Conservation (phyloP, 2,113 vertebrate species). For the Illadopsis cleaveri region DNA sequence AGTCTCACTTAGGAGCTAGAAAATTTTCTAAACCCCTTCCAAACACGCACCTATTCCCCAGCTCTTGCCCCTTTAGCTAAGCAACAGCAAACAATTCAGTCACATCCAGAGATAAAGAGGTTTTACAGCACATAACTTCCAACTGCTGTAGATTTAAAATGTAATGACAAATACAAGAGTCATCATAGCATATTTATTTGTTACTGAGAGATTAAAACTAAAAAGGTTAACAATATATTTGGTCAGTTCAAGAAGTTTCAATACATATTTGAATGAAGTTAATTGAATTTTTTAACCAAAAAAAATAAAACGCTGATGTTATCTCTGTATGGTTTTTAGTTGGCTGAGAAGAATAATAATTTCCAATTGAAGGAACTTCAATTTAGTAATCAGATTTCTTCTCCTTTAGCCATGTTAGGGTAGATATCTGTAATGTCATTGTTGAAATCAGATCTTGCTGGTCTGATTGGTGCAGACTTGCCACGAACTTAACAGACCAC, state of each 20-base stretch:
- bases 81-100: background rate
- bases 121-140: background rate
- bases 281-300: background rate
- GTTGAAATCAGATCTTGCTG: background rate
- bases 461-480: background rate
- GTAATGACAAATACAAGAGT: background rate
- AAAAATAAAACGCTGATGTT: background rate
- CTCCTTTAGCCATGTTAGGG: background rate
- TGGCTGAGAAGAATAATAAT: background rate
- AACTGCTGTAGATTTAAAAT: background rate
- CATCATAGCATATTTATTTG: background rate
- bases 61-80: background rate
- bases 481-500: background rate
- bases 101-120: background rate
- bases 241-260: background rate
- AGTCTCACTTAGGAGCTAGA: background rate
- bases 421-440: background rate
- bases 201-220: background rate
- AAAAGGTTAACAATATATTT: background rate
- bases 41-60: background rate
- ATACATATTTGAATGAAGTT: background rate
- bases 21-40: background rate
- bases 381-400: background rate
- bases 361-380: background rate
- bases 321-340: background rate